Evolutionary conservation across 2,888 invertebrate species (phyloP), one percentile per base, ranked within the genome.

Genomic region (Agrilus mali): DNA sequence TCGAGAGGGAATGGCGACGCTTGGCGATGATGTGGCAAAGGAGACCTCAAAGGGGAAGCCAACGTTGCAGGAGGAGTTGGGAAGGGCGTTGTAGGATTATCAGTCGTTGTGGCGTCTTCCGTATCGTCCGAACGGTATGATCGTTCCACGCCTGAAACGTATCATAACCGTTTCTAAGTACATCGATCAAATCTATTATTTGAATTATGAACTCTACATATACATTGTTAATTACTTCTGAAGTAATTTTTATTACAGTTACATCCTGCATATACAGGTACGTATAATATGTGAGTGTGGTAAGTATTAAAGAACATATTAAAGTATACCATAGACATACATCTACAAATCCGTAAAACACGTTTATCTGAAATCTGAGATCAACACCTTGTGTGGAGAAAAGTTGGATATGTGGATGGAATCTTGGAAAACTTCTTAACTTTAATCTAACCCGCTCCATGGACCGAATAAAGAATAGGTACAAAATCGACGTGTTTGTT

Each of bases 111-210:
- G 14, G 72, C 71, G 55, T 74, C 75, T 54, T 75, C 75, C 33
- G 81, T 81, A 45, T 83, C 83, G 55, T 83, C 82, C 3, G 84
- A 82, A 41, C 83, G 78, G 57, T 85, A 85, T 43, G 77, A 77
- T 46, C 82, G 77, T 53, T 84, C 81, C 51, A 79, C 76, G 65
- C 74, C 80, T 80, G 65, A 6, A 67, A 64, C 51, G 48, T 53
- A 58, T 48, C 38, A 41, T 45, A 49, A 42, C 17, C 15, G 15
- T 4, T 10, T 27, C 10, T 10, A 10, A 10, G 10, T 10, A 8
- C 10, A 27, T 27, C 27, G 10, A 10, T 27, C 2, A 10, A 10
- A 10, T 10, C 10, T 27, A 22, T 2, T 22, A 7, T 7, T 22
- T 22, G 3, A 20, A 6, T 6, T 20, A 20, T 20, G 20, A 20